Base-by-base conservation (phyloP, 2,113 vertebrate genomes). In the Syrrhaptes paradoxus region DNA sequence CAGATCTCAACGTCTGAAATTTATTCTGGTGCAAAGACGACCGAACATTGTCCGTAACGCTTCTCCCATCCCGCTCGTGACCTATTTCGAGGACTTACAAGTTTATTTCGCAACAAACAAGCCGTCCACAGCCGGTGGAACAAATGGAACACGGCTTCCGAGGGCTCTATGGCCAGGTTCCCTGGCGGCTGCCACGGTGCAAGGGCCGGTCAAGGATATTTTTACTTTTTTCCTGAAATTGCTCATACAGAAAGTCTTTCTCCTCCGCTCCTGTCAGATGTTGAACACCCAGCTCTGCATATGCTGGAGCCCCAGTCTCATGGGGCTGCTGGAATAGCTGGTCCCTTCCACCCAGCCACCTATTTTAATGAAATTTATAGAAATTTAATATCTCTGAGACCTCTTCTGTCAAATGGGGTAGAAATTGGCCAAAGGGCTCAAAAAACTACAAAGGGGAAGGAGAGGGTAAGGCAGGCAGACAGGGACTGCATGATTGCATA, bases 341-440 rank as follows among this genome's bases (percentile, higher is more conserved):
- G 61, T 94, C 68, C 92, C 89, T 87, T 88, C 93, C 78, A 95
- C 76, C 68, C 83, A 89, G 89, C 65, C 70, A 95, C 94, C 73
- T 72, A 89, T 96, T 96, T 95, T 96, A 97, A 97, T 97, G 96
- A 92, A 86, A 96, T 95, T 96, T 96, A 90, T 67, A 97, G 96
- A 78, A 96, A 97, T 95, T 91, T 97, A 97, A 95, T 97, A 95
- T 95, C 93, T 87, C 65, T 10, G 89, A 96, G 91, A 95, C 89
- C 86, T 95, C 90, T 90, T 72, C 94, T 93, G 86, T 85, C 76
- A 87, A 84, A 97, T 84, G 81, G 94, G 80, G 80, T 81, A 92
- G 94, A 95, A 93, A 93, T 87, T 96, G 96, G 95, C 95, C 95
- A 89, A 93, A 93, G 96, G 96, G 94, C 91, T 92, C 76, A 81